Base-by-base conservation (phyloP, 2,888 invertebrate species). In the Clusia tigrina region DNA sequence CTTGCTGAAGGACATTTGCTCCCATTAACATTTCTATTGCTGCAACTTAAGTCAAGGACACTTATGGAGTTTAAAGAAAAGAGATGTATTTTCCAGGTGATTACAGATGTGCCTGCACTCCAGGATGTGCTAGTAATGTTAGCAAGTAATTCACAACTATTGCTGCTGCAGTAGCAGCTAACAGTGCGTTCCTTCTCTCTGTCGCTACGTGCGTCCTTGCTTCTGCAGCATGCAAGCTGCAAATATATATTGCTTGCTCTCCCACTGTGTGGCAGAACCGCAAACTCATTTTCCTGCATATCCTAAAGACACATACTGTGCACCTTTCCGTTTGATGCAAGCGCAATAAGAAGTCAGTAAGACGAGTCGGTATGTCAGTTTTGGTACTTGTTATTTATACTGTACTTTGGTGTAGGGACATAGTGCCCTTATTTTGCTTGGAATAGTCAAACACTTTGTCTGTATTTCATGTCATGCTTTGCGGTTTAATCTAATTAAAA, bases 401-500 rank as follows among this genome's bases (percentile, higher is more conserved):
- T 53, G 53, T 23, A 5, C 18, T 23, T 24, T 12, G 32, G 32
- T 12, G 32, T 12, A 32, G 32, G n/a, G n/a, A n/a, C n/a, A n/a
- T n/a, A 15, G 54, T 37, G 26, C 6, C 26, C 9, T 54, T 17
- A n/a, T n/a, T n/a, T n/a, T n/a, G n/a, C n/a, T n/a, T n/a, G n/a
- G n/a, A n/a, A n/a, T n/a, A n/a, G n/a, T n/a, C n/a, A n/a, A n/a
- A n/a, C n/a, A n/a, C n/a, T 51, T 32, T 37, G 48, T 48, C 2
- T 18, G 32, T 24, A 46, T 26, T 24, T 15, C 51, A 22, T 64
- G 71, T 67, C 76, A 78, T 74, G 78, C 78, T 77, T 69, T 78
- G 78, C 78, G 77, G 76, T 76, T 73, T 77, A 76, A 76, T 76
- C 73, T 69, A 76, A 67, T 78, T 77, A 68, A 68, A 66, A 73